Evolutionary conservation across 2,113 vertebrate species (phyloP).

Genomic region (Phrynosoma blainvillii): DNA sequence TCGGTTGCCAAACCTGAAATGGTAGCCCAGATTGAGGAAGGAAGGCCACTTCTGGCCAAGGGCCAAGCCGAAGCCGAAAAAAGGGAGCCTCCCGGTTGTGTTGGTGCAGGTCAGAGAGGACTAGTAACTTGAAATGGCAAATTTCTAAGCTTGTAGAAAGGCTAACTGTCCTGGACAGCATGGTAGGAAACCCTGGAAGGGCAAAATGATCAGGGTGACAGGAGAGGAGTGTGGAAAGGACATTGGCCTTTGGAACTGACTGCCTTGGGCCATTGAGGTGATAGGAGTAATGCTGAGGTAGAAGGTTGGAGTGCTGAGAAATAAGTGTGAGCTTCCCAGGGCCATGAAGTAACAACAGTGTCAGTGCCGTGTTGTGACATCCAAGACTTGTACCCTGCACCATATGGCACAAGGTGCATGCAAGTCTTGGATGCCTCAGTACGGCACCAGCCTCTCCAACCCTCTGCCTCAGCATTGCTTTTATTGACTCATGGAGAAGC

Average conservation of each 20-base stretch:
- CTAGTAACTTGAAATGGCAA: fast-evolving
- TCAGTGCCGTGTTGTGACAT: too few relatives aligned
- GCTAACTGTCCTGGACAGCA: neutral
- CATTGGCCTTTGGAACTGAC: neutral
- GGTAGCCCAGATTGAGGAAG: conserved; percentile 49
- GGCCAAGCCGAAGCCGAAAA: neutral
- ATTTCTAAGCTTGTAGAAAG: fast-evolving
- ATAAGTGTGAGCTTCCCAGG: too few relatives aligned
- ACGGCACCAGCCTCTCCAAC: too few relatives aligned
- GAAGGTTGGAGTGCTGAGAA: too few relatives aligned
- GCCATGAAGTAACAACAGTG: too few relatives aligned
- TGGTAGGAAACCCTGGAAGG: neutral
- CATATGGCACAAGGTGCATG: too few relatives aligned
- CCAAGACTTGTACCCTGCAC: too few relatives aligned
- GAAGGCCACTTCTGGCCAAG: conserved; percentile 21
- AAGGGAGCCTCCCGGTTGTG: neutral
- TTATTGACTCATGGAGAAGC: too few relatives aligned
- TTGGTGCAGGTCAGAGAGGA: conserved; percentile 26
- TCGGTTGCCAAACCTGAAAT: conserved; percentile 53
- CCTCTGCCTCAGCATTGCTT: too few relatives aligned
- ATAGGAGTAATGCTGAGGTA: too few relatives aligned
- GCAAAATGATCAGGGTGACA: too few relatives aligned
- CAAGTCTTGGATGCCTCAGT: too few relatives aligned
- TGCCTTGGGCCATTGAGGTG: neutral
- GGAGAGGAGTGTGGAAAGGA: neutral